Evolutionary conservation across 1,140 invertebrate species (phyloP), one percentile per base, ranked within the genome.

Genomic region (Eulimnadia texana): DNA sequence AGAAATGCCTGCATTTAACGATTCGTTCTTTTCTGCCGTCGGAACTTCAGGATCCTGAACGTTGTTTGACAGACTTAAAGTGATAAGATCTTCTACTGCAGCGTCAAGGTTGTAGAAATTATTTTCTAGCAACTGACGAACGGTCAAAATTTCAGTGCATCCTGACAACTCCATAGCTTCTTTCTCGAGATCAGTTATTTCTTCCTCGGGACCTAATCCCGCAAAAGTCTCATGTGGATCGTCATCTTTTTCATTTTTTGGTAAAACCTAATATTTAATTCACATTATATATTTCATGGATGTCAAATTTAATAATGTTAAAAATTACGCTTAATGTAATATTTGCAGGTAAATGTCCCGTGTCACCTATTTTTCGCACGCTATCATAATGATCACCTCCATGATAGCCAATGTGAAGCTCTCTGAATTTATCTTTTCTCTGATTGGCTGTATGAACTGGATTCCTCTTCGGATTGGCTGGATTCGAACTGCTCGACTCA

Each of bases 321-420:
- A 16, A 42, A 9, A 42, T 9, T 42, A 62, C 53, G 6, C 29
- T 25, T 3, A 74, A 22, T 63, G 66, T 67, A 54, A 77, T 73
- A 63, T 73, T 71, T 11, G 75, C 72, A 27, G 73, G 73, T n/a
- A 68, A 68, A 58, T 73, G 69, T 13, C 72, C 72, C 52, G 70
- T 71, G 64, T 77, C 76, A 10, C 69, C 67, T 22, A 71, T 27
- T 58, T 67, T 69, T 20, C 76, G 58, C 1, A 77, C 71, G 64
- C 73, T 76, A 60, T 74, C 74, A 65, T 77, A 78, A 66, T 78
- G 76, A 66, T 78, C 76, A 10, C 76, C 77, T 67, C 79, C 78
- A 64, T 80, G 78, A 66, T 79, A 80, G 10, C 76, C 72, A 27
- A 79, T 73, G 67, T 78, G 77, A 20, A 79, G 66, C 65, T 78